Conservation (phyloP, 2,888 invertebrate species). For the Trichopria drosophilae region DNA sequence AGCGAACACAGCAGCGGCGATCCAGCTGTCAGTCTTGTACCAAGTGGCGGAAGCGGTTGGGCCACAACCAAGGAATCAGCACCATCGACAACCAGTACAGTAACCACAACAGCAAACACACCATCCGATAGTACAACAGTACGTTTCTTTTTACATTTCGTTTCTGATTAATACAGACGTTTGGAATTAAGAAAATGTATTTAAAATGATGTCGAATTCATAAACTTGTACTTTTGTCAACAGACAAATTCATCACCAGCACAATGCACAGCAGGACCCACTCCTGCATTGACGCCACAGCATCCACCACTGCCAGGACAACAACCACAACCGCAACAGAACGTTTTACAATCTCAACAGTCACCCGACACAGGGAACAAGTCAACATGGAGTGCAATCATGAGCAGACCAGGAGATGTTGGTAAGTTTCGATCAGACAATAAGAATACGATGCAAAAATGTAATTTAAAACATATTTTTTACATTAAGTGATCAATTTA, state of each 20-base stretch:
- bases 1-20: slow-evolving; percentile 86
- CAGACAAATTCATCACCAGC: slow-evolving; percentile 52
- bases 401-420: slow-evolving; percentile 57
- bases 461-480: no score
- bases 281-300: slow-evolving; percentile 45
- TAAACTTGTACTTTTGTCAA: slow-evolving; percentile 16
- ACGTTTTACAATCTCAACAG: slow-evolving; percentile 49
- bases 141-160: slow-evolving; percentile 24
- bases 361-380: slow-evolving; percentile 53
- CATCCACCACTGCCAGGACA: slow-evolving; percentile 54
- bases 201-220: background rate
- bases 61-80: slow-evolving; percentile 65
- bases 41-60: slow-evolving; percentile 81
- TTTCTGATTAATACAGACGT: slow-evolving; percentile 3
- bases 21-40: slow-evolving; percentile 77
- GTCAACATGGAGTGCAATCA: slow-evolving; percentile 58
- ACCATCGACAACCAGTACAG: slow-evolving; percentile 55
- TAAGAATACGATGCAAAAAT: no score
- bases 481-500: no score
- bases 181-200: background rate
- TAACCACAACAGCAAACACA: slow-evolving; percentile 50
- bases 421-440: no score
- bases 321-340: slow-evolving; percentile 50
- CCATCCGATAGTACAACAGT: slow-evolving; percentile 52
- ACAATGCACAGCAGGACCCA: slow-evolving; percentile 53